A percentile compares a stretch with the other conserved stretches of the same genome.
Evolutionary conservation across 2,797 vertebrate species (phyloP).

Genomic region (Sebastes goodei): DNA sequence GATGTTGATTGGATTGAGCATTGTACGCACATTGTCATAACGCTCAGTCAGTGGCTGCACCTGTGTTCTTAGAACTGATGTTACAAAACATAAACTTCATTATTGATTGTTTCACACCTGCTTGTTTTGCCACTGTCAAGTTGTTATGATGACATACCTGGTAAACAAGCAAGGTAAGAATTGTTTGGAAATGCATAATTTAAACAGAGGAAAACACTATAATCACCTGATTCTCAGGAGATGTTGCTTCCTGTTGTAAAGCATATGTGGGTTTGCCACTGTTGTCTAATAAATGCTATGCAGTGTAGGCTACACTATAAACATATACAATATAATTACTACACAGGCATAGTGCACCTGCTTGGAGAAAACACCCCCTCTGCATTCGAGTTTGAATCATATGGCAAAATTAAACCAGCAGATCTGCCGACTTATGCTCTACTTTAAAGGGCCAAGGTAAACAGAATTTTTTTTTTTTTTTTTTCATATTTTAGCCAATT

Average conservation of each 20-base stretch:
- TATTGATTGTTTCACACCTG: neutral
- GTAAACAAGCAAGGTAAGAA: slow-evolving; percentile 12
- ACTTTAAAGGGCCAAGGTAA: slow-evolving; percentile 5
- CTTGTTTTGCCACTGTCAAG: neutral
- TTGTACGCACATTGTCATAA: neutral
- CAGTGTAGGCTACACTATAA: neutral
- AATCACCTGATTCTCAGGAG: neutral
- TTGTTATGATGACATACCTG: slow-evolving; percentile 2
- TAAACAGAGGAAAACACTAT: neutral
- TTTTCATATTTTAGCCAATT: neutral
- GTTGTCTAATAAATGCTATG: slow-evolving; percentile 22
- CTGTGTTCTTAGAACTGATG: neutral
- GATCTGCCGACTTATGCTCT: neutral
- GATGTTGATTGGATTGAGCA: neutral
- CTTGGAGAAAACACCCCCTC: slow-evolving; percentile 35
- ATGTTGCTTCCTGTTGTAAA: slow-evolving; percentile 6
- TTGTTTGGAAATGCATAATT: neutral
- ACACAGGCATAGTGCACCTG: slow-evolving; percentile 51
- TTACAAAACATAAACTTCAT: slow-evolving; percentile 1
- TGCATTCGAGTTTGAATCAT: slow-evolving; percentile 31
- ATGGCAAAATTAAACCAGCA: slow-evolving; percentile 16
- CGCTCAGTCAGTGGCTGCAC: neutral
- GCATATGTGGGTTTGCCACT: slow-evolving; percentile 20
- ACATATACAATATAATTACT: slow-evolving; percentile 24
- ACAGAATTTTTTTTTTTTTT: neutral